Conservation (phyloP, 53 echinoderm and acorn worm genomes). For the Zoroaster sp. region DNA sequence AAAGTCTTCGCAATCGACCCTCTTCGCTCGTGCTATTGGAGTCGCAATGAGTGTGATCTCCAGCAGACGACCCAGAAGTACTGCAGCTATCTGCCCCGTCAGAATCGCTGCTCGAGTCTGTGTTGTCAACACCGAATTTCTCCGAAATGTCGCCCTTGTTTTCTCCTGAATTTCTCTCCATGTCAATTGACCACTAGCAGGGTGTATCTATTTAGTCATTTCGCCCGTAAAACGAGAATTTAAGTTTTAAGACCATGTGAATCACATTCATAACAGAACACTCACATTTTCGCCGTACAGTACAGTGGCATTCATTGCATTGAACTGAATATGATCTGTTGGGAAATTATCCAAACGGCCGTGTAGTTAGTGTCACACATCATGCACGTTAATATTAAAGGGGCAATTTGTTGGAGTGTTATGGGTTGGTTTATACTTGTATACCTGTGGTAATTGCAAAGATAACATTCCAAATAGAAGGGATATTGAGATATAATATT, state of each 20-base stretch:
- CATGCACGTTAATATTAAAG: too few species aligned
- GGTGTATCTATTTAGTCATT: neutral
- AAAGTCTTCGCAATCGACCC: slow-evolving; percentile 65
- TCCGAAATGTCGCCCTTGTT: slow-evolving; percentile 50
- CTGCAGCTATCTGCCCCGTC: neutral
- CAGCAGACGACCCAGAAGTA: neutral
- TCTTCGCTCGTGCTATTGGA: slow-evolving; percentile 69
- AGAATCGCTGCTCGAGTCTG: slow-evolving; percentile 21
- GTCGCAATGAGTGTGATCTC: slow-evolving; percentile 45
- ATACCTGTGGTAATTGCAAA: too few species aligned
- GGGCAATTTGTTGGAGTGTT: too few species aligned
- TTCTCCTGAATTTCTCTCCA: slow-evolving; percentile 45
- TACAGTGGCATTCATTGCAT: too few species aligned
- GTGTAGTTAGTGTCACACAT: slow-evolving; percentile 24
- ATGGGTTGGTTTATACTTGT: too few species aligned
- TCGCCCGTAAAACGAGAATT: neutral
- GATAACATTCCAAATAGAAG: too few species aligned
- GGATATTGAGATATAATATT: too few species aligned
- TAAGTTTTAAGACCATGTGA: too few species aligned
- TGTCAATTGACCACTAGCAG: slow-evolving; percentile 7
- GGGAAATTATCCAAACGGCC: neutral
- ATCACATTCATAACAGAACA: too few species aligned
- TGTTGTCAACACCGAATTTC: slow-evolving; percentile 37
- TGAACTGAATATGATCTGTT: too few species aligned
- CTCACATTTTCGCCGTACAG: too few species aligned